These are phyloP conservation scores for Prunella himalayana DNA, from an alignment of 2,113 vertebrate species.

Conservation along the genomic window DNA sequence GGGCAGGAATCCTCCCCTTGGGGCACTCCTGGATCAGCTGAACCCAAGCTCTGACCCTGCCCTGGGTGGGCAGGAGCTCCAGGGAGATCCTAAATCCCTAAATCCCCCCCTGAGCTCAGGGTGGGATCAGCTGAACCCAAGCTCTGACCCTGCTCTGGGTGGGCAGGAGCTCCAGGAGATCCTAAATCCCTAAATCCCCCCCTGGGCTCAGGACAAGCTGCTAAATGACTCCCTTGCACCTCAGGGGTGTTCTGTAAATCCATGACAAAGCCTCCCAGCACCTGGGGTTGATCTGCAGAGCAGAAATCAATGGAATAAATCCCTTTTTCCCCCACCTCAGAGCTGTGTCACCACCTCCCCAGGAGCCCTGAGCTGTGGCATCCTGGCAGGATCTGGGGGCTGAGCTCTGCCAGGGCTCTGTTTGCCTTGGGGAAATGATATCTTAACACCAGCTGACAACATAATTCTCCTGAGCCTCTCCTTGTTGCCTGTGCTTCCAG, in stretches of 20 bases:
- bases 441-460: not conserved
- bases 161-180: no score
- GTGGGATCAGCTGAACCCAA: not conserved
- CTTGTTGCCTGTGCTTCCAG: not conserved
- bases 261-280: fast-evolving
- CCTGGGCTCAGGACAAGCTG: not conserved
- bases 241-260: not conserved
- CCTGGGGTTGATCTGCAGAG: fast-evolving
- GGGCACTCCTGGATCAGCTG: not conserved
- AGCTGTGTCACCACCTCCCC: not conserved
- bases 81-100: fast-evolving
- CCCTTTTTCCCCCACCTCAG: fast-evolving
- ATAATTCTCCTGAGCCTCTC: not conserved
- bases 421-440: not conserved
- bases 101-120: not conserved
- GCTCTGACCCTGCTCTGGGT: not conserved
- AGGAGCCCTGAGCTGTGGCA: not conserved
- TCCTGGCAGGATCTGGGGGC: not conserved
- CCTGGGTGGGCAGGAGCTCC: not conserved
- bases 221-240: fast-evolving
- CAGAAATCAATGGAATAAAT: not conserved
- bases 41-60: no score
- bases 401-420: not conserved
- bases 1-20: not conserved
- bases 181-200: fast-evolving